phyloP scores from a whole-genome alignment of 2,888 invertebrate genomes.

The Drosophila kanekoi region DNA sequence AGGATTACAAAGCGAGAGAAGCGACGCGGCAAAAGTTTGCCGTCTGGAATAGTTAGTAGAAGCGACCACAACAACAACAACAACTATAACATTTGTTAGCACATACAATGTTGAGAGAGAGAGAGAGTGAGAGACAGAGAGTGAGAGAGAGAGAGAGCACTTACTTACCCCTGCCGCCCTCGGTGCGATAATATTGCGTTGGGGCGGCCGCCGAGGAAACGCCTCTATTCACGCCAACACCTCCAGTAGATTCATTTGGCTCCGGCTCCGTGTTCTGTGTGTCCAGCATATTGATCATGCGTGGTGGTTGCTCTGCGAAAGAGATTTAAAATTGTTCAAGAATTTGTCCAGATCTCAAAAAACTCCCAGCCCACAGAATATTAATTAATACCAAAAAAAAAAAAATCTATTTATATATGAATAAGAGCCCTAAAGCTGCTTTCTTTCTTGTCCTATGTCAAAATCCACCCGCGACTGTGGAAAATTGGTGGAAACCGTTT shows the following conservation, averaged over 20 bases:
- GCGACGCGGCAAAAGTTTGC: conserved; percentile 53
- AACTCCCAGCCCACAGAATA: too few species aligned
- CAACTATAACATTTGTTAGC: conserved; percentile 26
- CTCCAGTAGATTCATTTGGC: conserved; percentile 69
- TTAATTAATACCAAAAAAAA: too few species aligned
- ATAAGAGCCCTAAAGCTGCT: too few species aligned
- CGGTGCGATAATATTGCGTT: conserved; percentile 85
- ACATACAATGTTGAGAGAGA: conserved; percentile 15
- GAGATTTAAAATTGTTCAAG: background rate
- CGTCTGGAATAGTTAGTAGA: conserved; percentile 45
- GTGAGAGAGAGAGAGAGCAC: conserved; percentile 85
- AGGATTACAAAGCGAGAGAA: conserved; percentile 69
- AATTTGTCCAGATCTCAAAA: too few species aligned
- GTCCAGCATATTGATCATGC: conserved; percentile 87
- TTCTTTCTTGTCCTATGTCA: too few species aligned
- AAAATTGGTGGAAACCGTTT: too few species aligned
- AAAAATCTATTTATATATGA: too few species aligned
- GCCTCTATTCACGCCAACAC: conserved; percentile 34
- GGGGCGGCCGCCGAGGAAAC: conserved; percentile 75
- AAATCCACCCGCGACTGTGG: too few species aligned
- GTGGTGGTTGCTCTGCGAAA: conserved; percentile 90
- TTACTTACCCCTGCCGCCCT: conserved; percentile 92
- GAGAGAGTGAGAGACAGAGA: background rate
- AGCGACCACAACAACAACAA: conserved; percentile 31
- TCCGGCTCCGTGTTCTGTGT: conserved; percentile 85